Percentiles rank a stretch among this genome's conserved stretches.
Evolutionary conservation across 2,888 invertebrate species (phyloP).

Genomic region (Zhengitettix transpicula): DNA sequence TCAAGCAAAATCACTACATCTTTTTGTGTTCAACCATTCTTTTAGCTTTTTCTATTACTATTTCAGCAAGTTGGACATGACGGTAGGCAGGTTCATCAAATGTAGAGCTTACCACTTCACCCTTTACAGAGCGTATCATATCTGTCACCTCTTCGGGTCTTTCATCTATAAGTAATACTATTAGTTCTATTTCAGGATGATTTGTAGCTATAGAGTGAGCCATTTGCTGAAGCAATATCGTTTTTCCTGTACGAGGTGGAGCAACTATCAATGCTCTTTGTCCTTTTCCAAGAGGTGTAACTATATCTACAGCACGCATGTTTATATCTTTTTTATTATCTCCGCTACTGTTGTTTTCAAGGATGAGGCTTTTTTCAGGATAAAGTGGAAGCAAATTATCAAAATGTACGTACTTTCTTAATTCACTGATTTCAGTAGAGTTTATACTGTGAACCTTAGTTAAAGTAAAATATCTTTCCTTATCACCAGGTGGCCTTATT

Average conservation of each 20-base stretch:
- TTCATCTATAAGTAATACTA: conserved; percentile 11
- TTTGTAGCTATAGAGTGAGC: conserved; percentile 8
- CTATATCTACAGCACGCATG: no score
- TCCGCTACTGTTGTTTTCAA: no score
- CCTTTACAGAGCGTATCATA: conserved; percentile 9
- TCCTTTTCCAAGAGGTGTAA: no score
- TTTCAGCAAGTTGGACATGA: conserved; percentile 14
- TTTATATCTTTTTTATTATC: no score
- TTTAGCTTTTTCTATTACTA: conserved; percentile 14
- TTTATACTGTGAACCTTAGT: no score
- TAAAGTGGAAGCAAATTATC: neutral
- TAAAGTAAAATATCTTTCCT: no score
- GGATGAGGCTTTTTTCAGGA: conserved; percentile 8
- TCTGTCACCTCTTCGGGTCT: conserved; percentile 13
- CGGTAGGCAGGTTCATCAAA: conserved; percentile 10
- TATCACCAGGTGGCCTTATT: no score
- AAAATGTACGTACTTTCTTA: no score
- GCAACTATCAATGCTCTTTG: no score
- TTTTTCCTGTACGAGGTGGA: no score
- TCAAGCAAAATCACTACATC: conserved; percentile 14
- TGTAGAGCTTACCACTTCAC: conserved; percentile 9
- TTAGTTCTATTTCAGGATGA: conserved; percentile 10
- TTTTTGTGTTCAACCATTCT: conserved; percentile 13
- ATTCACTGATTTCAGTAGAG: no score
- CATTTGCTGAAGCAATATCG: conserved; percentile 9